Evolutionary conservation across 2,888 invertebrate genomes (phyloP).

Genomic region (Pterostichus madidus): DNA sequence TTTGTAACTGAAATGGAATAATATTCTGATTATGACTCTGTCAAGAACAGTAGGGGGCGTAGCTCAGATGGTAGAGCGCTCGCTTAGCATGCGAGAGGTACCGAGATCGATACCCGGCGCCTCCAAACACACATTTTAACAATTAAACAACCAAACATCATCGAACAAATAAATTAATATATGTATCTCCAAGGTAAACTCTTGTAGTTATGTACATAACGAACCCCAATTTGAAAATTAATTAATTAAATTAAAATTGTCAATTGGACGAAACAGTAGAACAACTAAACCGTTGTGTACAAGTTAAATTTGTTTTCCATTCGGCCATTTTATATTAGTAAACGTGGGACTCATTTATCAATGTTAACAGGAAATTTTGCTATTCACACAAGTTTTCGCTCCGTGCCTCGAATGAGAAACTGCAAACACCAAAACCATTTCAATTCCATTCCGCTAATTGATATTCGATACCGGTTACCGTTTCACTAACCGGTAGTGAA

Average conservation of each 20-base stretch:
- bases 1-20: no score
- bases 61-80: constrained; percentile 73
- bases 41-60: constrained; percentile 36
- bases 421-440: constrained; percentile 26
- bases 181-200: no score
- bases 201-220: no score
- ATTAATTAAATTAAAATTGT: constrained; percentile 8
- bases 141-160: no score
- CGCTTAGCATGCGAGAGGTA: constrained; percentile 81
- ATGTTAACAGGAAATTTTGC: constrained; percentile 49
- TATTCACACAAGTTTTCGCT: constrained; percentile 47
- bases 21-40: no score
- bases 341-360: constrained; percentile 33
- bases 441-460: constrained; percentile 47
- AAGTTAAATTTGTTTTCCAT: constrained; percentile 49
- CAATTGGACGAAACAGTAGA: background rate
- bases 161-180: no score
- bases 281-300: background rate
- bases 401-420: constrained; percentile 37
- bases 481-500: background rate
- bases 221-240: background rate
- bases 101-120: constrained; percentile 78
- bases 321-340: constrained; percentile 35
- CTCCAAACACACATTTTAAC: background rate
- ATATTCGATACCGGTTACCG: constrained; percentile 36